Base-by-base conservation (phyloP, 2,113 vertebrate genomes). In the Oceanites oceanicus region DNA sequence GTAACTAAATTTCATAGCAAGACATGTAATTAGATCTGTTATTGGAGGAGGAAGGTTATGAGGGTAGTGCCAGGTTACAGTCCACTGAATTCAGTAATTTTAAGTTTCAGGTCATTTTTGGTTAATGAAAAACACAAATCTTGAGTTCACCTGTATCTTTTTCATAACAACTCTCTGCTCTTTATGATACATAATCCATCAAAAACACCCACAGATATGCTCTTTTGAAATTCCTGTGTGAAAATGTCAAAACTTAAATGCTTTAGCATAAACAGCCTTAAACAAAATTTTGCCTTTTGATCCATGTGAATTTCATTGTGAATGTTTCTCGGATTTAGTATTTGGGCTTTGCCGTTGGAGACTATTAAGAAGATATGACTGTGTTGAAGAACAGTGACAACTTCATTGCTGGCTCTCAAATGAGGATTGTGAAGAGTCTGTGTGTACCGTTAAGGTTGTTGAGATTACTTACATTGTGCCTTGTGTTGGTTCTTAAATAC, bases 91-190 rank as follows among this genome's bases (percentile, higher is more conserved):
- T 65, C 88, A 86, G 6, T 61, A 85, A 73, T 95, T 96, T 78
- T 81, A 79, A 55, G n/a, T 86, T 97, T 92, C 47, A 30, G 81
- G 83, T 95, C 5, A 42, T 59, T 94, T 97, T 96, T 96, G 73
- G 80, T 87, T 97, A 92, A 83, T 83, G 71, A 75, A 96, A 95
- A 92, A 15, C 23, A 89, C 71, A 91, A 45, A 19, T 27, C 55
- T 81, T 91, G 40, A 79, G 29, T 56, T 96, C 45, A 66, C 50
- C 62, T 86, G 42, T 82, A n/a, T 32, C 29, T 90, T 88, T 91
- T 72, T 50, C 65, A 23, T 65, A 78, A 58, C n/a, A 66, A 32
- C 19, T 71, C 27, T 36, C 26, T 77, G 78, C 25, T 92, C 49
- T 92, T 87, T 91, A 19, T 93, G 74, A 53, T 85, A 82, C 10